Evolutionary conservation across 2,113 vertebrate genomes (phyloP), one percentile per base, ranked within the genome.

Genomic region (Rynchops niger): DNA sequence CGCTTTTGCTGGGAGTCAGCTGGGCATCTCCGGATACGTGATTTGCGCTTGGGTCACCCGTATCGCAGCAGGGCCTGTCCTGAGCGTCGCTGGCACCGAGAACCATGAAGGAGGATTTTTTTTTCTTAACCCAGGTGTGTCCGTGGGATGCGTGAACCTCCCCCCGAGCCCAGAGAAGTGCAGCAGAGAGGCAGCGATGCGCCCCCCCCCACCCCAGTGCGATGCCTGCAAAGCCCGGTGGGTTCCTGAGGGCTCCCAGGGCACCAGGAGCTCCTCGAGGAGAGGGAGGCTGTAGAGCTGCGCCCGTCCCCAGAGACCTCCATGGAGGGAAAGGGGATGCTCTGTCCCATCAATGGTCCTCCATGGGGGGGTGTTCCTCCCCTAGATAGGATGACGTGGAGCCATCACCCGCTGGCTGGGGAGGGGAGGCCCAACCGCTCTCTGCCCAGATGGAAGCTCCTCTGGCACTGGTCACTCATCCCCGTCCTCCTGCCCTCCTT

Each of bases 131-230:
- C 21, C 36, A 8, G 25, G 3, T 4, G 21, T 13, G 17, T 9
- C 59, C 7, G 1, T 61, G 58, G 52, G 63, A 38, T 59, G 21
- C 8, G 1, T 3, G 18, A 22, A 23, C 14, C 32, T 30, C 11
- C 21, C 21, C 30, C 27, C 7, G 17, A 56, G 42, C 55, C 18
- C 11, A 5, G 65, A 13, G 29, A 16, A 30, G 9, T 1, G 29
- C 38, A 26, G 65, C 0, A 2, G 40, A 26, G 47, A 12, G 27
- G 17, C 42, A 9, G 71, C 1, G 1, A 9, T 69, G 40, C 13
- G 25, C 42, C 2, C 3, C 13, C 29, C n/a, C 2, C n/a, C n/a
- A n/a, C n/a, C n/a, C 3, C 62, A 47, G 2, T 18, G 20, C 5
- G 11, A 20, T 8, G 30, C 47, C 53, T 20, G 7, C 71, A 15